Conservation (phyloP, 1,140 invertebrate species). For the Delia radicum region DNA sequence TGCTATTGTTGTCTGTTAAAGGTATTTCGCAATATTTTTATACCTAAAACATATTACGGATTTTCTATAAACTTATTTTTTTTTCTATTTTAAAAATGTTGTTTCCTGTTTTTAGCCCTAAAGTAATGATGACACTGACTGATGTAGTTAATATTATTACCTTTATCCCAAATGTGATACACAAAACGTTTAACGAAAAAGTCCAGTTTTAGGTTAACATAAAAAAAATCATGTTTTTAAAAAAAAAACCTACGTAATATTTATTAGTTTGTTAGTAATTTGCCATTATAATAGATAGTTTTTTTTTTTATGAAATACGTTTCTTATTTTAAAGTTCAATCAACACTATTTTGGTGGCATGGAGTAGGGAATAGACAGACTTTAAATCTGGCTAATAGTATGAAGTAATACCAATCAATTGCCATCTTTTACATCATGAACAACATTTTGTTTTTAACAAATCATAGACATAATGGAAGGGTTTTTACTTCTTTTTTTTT, state of each 20-base stretch:
- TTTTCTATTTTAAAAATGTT: background rate
- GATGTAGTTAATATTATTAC: slow-evolving; percentile 2
- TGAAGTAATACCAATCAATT: slow-evolving; percentile 15
- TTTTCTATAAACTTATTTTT: background rate
- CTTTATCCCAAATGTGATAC: background rate
- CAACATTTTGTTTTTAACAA: background rate
- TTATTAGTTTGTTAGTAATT: slow-evolving; percentile 12
- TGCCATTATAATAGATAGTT: background rate
- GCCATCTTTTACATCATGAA: background rate
- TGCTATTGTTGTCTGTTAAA: background rate
- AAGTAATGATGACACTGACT: slow-evolving; percentile 4
- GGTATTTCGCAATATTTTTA: background rate
- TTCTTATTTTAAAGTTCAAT: slow-evolving; percentile 5
- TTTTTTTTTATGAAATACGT: background rate
- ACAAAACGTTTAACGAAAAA: background rate
- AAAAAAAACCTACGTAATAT: background rate
- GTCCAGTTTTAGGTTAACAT: background rate
- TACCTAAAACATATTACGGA: background rate
- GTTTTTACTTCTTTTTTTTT: background rate
- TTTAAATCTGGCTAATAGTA: background rate
- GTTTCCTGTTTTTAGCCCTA: slow-evolving; percentile 1
- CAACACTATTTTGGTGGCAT: slow-evolving; percentile 4
- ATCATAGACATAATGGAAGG: background rate
- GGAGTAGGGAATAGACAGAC: background rate
- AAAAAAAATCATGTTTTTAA: background rate